Evolutionary conservation across 1,140 invertebrate genomes (phyloP).

Genomic region (Zaprionus gabonicus): DNA sequence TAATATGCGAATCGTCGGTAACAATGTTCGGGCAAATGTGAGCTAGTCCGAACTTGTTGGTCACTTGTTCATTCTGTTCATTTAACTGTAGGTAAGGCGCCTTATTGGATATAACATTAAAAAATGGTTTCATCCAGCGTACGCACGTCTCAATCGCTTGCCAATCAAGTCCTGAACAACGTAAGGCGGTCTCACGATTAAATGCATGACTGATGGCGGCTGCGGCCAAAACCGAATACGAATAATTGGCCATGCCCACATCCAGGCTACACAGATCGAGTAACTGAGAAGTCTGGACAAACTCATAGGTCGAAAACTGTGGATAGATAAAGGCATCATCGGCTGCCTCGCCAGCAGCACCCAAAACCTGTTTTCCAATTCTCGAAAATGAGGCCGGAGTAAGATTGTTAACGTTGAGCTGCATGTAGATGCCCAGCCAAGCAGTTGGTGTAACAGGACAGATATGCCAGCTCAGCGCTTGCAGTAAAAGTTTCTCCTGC

Average conservation of each 20-base stretch:
- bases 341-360: slow-evolving; percentile 72
- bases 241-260: slow-evolving; percentile 91
- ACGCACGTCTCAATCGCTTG: slow-evolving; percentile 90
- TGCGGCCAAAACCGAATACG: slow-evolving; percentile 94
- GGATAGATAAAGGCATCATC: slow-evolving; percentile 93
- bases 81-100: slow-evolving; percentile 80
- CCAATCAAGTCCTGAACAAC: slow-evolving; percentile 89
- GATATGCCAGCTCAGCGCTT: slow-evolving; percentile 95
- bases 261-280: slow-evolving; percentile 95
- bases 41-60: slow-evolving; percentile 86
- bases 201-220: slow-evolving; percentile 94
- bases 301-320: slow-evolving; percentile 93
- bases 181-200: slow-evolving; percentile 85
- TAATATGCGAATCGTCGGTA: slow-evolving; percentile 92
- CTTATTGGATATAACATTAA: slow-evolving; percentile 88
- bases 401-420: slow-evolving; percentile 88
- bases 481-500: slow-evolving; percentile 95
- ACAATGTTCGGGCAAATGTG: slow-evolving; percentile 89
- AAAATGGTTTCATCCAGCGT: slow-evolving; percentile 93
- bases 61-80: slow-evolving; percentile 86
- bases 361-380: slow-evolving; percentile 66
- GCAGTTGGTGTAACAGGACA: slow-evolving; percentile 95
- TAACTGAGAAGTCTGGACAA: slow-evolving; percentile 92
- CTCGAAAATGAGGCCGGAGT: slow-evolving; percentile 65
- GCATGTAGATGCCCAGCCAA: slow-evolving; percentile 97